Percentiles rank a stretch among this genome's conserved stretches.
phyloP scores from a whole-genome alignment of 2,113 vertebrate genomes.

The Rattus norvegicus region GRCr8 NC_086028.1:21357501-21358000 shows the following conservation, averaged over 20 bases:
- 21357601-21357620: background rate
- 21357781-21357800: background rate
- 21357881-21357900: background rate
- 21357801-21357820: background rate
- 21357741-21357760: background rate
- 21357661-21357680: background rate
- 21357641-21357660: background rate
- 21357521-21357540: accelerated
- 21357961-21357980: background rate
- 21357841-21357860: background rate
- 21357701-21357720: too few species aligned
- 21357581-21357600: background rate
- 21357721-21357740: background rate
- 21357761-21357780: background rate
- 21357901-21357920: background rate
- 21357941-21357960: background rate
- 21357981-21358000: background rate
- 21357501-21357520: too few species aligned
- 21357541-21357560: background rate
- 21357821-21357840: background rate
- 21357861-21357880: background rate
- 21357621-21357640: background rate
- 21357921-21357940: background rate
- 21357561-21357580: background rate
- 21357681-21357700: background rate